Evolutionary conservation across 2,888 invertebrate genomes (phyloP), one percentile per base, ranked within the genome.

Genomic region (Stenolophus ochropezus): DNA sequence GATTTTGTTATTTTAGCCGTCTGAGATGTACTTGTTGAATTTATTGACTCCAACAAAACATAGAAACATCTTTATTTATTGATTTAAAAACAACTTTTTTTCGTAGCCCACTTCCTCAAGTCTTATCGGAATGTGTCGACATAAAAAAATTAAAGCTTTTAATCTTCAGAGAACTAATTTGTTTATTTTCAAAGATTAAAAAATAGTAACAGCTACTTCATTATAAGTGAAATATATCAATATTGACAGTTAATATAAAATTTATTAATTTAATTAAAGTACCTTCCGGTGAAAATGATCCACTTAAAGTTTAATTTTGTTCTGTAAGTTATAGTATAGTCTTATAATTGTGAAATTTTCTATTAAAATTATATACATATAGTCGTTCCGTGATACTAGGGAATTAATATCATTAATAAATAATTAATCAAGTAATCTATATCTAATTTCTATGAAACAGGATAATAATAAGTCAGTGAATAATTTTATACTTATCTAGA

Each of bases 51-150:
- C n/a, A 14, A 25, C 61, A 61, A 25, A 14, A 61, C 61, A 61
- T 25, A 61, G n/a, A 25, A 14, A 61, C 61, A 25, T 61, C 61
- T 61, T 61, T 61, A 61, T 61, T 61, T 61, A 61, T 61, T 61
- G 27, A 18, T 56, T 6, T 56, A 20, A 8, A 14, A 27, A 14
- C 61, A 61, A 61, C 61, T 61, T 61, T 23, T 25, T 61, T 61
- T 42, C 25, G 25, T 56, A 42, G 33, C 11, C 33, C 11, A 42
- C 33, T 42, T 42, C 33, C 11, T 42, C 8, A 11, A 42, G 33
- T 33, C 33, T 8, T 42, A 42, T 42, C 33, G 6, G 11, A 42
- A 8, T 42, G 6, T 42, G 33, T 11, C 33, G n/a, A 42, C 33
- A 11, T 42, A 8, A 42, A 42, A 42, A 42, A 6, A 42, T 42